Evolutionary conservation across 2,113 vertebrate genomes (phyloP).

Genomic region (Ictalurus furcatus): DNA sequence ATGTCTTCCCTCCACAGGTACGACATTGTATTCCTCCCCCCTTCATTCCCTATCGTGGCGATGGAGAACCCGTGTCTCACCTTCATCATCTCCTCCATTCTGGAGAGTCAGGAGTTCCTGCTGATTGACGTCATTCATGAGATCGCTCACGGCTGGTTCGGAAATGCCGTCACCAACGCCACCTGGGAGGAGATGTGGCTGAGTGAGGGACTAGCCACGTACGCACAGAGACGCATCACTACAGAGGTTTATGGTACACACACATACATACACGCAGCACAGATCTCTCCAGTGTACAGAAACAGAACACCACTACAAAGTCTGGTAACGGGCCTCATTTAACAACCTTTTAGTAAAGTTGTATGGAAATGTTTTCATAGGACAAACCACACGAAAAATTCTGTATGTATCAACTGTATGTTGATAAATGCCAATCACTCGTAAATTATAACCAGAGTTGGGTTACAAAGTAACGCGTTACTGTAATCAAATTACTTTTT

Average conservation of each 20-base stretch:
- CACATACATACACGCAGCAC: not conserved
- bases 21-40: conserved; percentile 96
- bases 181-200: conserved; percentile 99
- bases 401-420: not conserved
- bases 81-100: conserved; percentile 96
- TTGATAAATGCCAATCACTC: not conserved
- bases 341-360: not conserved
- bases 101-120: conserved; percentile 95
- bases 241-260: conserved; percentile 84
- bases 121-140: conserved; percentile 93
- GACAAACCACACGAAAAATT: not conserved
- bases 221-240: conserved; percentile 93
- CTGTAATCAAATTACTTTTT: too few species aligned
- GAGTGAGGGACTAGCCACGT: conserved; percentile 94
- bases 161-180: conserved; percentile 94
- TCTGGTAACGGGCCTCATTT: not conserved
- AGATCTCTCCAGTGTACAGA: not conserved
- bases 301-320: not conserved
- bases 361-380: not conserved
- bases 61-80: conserved; percentile 99
- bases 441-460: not conserved
- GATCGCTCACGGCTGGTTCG: conserved; percentile 97
- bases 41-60: conserved; percentile 96
- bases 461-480: too few species aligned
- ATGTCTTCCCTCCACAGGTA: conserved; percentile 74